A percentile compares a stretch with the other conserved stretches of the same genome.
phyloP scores from a whole-genome alignment of 2,113 vertebrate genomes.

The Nothocercus nigrocapillus region DNA sequence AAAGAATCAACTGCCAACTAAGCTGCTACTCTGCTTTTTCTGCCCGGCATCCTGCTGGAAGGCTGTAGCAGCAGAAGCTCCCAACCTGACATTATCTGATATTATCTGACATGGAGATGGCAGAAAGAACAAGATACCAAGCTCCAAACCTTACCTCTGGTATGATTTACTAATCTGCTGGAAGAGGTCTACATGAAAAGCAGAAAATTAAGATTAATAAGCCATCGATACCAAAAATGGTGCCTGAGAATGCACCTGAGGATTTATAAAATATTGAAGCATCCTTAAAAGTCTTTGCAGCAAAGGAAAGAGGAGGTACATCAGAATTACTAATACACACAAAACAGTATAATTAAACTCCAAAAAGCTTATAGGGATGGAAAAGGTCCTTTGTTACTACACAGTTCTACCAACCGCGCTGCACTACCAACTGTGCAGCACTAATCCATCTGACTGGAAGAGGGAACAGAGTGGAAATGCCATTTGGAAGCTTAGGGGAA shows the following conservation, averaged over 20 bases:
- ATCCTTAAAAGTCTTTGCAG: background rate
- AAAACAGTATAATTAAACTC: background rate
- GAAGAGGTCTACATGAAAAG: background rate
- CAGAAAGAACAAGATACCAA: background rate
- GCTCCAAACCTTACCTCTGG: background rate
- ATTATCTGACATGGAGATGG: background rate
- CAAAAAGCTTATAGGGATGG: background rate
- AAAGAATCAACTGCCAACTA: background rate
- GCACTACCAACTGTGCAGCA: background rate
- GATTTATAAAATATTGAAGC: background rate
- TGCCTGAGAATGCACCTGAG: background rate
- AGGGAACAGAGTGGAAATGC: background rate
- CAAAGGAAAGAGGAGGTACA: background rate
- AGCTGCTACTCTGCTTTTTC: background rate
- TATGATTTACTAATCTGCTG: rapidly evolving
- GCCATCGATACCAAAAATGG: background rate
- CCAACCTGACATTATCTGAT: background rate
- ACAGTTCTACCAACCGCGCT: background rate
- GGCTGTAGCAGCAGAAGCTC: background rate
- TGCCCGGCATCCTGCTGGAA: background rate
- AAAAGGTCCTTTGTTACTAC: background rate
- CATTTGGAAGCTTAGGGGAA: background rate
- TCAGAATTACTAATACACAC: background rate
- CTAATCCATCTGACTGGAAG: background rate
- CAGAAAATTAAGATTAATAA: background rate